Percentiles rank a stretch among this genome's conserved stretches.
Evolutionary conservation across 2,113 vertebrate genomes (phyloP).

Genomic region (Lathamus discolor): DNA sequence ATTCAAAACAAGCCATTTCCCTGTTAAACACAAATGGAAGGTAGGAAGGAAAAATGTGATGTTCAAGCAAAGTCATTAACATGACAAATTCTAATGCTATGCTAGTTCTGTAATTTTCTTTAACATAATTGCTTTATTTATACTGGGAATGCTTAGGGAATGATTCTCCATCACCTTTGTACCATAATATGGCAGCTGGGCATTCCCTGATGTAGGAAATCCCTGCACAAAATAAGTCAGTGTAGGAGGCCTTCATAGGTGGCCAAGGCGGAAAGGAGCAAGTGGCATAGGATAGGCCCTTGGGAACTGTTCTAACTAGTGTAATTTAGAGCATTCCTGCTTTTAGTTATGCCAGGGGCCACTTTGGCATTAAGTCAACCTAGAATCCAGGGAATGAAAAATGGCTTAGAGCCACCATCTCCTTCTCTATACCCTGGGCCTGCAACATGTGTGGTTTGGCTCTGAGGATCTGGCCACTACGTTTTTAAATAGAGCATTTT

Average conservation of each 20-base stretch:
- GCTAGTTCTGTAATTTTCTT: conserved; percentile 51
- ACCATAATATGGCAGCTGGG: conserved; percentile 51
- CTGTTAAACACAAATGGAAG: not conserved
- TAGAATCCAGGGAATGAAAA: conserved; percentile 64
- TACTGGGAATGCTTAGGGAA: conserved; percentile 46
- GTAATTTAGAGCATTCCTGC: conserved; percentile 65
- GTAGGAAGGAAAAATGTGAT: conserved; percentile 42
- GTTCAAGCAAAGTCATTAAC: conserved; percentile 42
- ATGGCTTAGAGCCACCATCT: conserved; percentile 57
- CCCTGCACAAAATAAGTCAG: conserved; percentile 46
- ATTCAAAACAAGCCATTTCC: conserved; percentile 15
- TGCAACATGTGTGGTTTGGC: conserved; percentile 64
- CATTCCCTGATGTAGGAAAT: conserved; percentile 57
- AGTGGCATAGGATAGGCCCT: conserved; percentile 68
- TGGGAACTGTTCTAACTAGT: conserved; percentile 65
- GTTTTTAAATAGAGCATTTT: conserved; percentile 45
- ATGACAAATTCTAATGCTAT: conserved; percentile 48
- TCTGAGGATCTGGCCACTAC: conserved; percentile 33
- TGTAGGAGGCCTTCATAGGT: conserved; percentile 67
- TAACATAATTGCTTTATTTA: conserved; percentile 56
- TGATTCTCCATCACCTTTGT: conserved; percentile 57
- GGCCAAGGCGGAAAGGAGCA: conserved; percentile 52
- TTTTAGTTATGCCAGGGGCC: conserved; percentile 64
- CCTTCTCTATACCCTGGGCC: conserved; percentile 4
- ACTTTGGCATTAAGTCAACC: conserved; percentile 66